These are phyloP conservation scores for Timema cristinae DNA, from an alignment of 2,888 invertebrate genomes.

Conservation along the genomic window DNA sequence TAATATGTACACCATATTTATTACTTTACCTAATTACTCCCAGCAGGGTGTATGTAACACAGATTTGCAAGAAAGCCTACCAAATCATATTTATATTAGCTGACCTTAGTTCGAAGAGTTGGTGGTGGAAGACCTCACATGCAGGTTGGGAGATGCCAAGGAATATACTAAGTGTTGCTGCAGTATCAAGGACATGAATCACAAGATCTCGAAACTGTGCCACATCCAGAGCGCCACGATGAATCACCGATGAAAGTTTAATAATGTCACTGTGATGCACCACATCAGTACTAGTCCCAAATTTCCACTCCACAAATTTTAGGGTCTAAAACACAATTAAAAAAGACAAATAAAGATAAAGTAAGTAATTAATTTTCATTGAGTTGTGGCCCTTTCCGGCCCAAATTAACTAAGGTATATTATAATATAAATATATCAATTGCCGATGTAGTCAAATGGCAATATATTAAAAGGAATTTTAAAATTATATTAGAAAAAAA, in stretches of 20 bases:
- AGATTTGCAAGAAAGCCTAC: background rate
- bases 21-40: too few relatives aligned
- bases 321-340: too few relatives aligned
- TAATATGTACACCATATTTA: too few relatives aligned
- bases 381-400: too few relatives aligned
- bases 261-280: conserved; percentile 35
- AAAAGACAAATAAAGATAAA: too few relatives aligned
- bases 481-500: too few relatives aligned
- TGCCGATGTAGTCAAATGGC: too few relatives aligned
- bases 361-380: too few relatives aligned
- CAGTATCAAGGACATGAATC: conserved; percentile 64
- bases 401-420: too few relatives aligned
- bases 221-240: conserved; percentile 43
- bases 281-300: conserved; percentile 27
- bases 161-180: conserved; percentile 63
- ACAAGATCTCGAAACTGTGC: conserved; percentile 60
- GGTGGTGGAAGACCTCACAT: conserved; percentile 51
- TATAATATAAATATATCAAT: too few relatives aligned
- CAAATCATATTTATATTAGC: conserved; percentile 31
- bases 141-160: conserved; percentile 62
- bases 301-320: conserved; percentile 39
- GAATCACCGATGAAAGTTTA: conserved; percentile 33
- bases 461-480: too few relatives aligned
- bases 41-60: too few relatives aligned
- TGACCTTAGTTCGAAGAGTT: conserved; percentile 52